A percentile compares a stretch with the other conserved stretches of the same genome.
Conservation (phyloP, 2,113 vertebrate genomes). For the Recurvirostra avosetta region DNA sequence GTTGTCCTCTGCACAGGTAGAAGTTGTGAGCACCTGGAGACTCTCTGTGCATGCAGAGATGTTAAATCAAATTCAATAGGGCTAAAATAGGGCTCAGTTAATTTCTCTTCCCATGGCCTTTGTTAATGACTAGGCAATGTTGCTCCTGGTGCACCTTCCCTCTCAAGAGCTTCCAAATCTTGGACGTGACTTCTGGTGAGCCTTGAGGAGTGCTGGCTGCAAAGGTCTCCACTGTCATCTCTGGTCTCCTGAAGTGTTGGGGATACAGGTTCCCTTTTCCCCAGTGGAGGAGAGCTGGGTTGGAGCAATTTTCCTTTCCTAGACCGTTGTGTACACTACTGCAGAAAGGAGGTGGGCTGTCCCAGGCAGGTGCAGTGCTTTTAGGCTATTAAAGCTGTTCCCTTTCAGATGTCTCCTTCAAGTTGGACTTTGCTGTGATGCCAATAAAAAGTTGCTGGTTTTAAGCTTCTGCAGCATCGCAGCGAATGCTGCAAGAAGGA, state of each 20-base stretch:
- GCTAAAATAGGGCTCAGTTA: not conserved
- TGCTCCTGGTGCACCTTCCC: not conserved
- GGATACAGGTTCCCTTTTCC: not conserved
- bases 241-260: not conserved
- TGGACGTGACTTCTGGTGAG: not conserved
- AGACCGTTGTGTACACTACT: not conserved
- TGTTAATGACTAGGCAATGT: not conserved
- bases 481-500: not conserved
- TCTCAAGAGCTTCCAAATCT: not conserved
- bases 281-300: fast-evolving
- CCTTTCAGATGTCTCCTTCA: not conserved
- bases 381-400: not conserved
- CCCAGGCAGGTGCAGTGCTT: not conserved
- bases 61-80: not conserved
- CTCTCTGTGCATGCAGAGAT: not conserved
- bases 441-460: conserved; percentile 1
- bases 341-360: not conserved
- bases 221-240: not conserved
- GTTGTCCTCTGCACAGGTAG: not conserved
- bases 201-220: not conserved
- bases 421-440: not conserved
- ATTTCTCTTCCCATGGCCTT: not conserved
- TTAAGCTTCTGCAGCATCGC: not conserved
- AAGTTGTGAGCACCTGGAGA: not conserved
- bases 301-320: not conserved